phyloP scores from a whole-genome alignment of 2,888 invertebrate species.

The Parascotia fuliginaria region DNA sequence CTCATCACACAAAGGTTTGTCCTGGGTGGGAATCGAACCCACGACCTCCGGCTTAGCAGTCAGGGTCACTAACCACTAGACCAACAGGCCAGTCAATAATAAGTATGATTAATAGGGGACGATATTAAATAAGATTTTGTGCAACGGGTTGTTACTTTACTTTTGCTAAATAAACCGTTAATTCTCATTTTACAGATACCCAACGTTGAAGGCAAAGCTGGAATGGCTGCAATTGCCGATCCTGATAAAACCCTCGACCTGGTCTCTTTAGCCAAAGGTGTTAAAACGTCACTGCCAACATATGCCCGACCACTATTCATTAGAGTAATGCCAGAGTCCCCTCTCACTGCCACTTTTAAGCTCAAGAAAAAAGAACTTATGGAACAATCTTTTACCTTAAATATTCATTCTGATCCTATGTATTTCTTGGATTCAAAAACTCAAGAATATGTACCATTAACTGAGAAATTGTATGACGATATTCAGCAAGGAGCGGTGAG shows the following conservation, averaged over 20 bases:
- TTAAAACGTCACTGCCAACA: conserved; percentile 88
- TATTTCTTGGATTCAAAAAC: conserved; percentile 86
- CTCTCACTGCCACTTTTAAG: conserved; percentile 95
- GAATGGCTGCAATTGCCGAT: conserved; percentile 97
- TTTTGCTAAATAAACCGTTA: too few relatives aligned
- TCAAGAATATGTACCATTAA: conserved; percentile 77
- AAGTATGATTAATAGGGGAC: too few relatives aligned
- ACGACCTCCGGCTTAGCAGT: too few relatives aligned
- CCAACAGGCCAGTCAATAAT: too few relatives aligned
- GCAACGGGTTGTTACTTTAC: too few relatives aligned
- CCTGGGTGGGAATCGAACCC: too few relatives aligned
- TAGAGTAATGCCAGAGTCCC: conserved; percentile 90
- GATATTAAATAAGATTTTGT: too few relatives aligned
- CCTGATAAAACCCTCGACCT: conserved; percentile 88
- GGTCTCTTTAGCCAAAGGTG: conserved; percentile 65
- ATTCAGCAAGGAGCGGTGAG: conserved; percentile 79
- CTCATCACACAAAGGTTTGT: too few relatives aligned
- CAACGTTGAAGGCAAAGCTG: conserved; percentile 93
- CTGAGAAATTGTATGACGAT: conserved; percentile 76
- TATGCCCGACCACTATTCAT: conserved; percentile 96
- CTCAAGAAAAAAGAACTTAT: conserved; percentile 95
- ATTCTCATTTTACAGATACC: conserved; percentile 91
- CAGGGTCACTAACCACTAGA: too few relatives aligned
- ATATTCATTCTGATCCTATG: conserved; percentile 88
- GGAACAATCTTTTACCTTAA: conserved; percentile 90